Percentiles rank a stretch among this genome's conserved stretches.
Evolutionary conservation across 2,113 vertebrate species (phyloP).

Genomic region (Leptobrachium leishanense): DNA sequence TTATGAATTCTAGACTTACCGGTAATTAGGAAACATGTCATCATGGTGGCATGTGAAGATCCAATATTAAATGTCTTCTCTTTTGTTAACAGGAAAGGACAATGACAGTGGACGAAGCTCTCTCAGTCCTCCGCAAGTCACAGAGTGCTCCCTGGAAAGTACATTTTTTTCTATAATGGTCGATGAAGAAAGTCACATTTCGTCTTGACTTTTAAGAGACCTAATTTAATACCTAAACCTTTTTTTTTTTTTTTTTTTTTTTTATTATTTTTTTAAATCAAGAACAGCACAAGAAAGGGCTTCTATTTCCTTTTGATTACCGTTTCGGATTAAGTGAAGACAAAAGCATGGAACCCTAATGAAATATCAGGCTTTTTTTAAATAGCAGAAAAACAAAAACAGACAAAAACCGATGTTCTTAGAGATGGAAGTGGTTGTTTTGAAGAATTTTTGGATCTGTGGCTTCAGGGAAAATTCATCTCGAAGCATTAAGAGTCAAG

Average conservation of each 20-base stretch:
- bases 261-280: not conserved
- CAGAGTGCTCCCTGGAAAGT: conserved; percentile 33
- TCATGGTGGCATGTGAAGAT: too few species aligned
- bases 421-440: not conserved
- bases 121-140: conserved; percentile 32
- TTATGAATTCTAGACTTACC: too few species aligned
- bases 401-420: not conserved
- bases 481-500: not conserved
- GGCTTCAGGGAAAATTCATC: not conserved
- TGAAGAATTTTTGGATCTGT: not conserved
- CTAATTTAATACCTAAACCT: not conserved
- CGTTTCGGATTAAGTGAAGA: conserved; percentile 1
- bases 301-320: conserved; percentile 17
- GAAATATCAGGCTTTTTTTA: not conserved
- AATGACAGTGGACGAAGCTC: conserved; percentile 45
- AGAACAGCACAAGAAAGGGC: conserved; percentile 48
- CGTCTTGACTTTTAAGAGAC: conserved; percentile 13
- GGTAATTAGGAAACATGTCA: too few species aligned
- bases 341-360: conserved; percentile 26
- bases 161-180: conserved; percentile 32
- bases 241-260: conserved; percentile 14
- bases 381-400: not conserved
- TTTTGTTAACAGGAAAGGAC: conserved; percentile 34
- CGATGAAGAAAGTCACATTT: conserved; percentile 25
- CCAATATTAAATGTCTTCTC: not conserved